Evolutionary conservation across 1,140 invertebrate species (phyloP).

Genomic region (Diplogasteroides magnus): DNA sequence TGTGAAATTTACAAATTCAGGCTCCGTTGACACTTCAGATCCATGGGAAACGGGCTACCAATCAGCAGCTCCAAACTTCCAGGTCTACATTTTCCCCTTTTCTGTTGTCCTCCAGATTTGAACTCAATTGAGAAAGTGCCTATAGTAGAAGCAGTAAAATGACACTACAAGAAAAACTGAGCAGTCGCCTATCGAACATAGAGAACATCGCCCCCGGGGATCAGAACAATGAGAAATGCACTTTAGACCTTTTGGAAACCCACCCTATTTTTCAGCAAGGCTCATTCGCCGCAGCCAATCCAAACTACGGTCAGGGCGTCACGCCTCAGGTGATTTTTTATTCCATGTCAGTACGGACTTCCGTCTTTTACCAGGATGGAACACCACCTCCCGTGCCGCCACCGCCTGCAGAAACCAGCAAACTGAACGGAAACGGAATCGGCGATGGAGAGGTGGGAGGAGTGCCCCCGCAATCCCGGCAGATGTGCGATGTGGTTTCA

Average conservation of each 20-base stretch:
- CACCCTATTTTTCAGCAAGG: no score
- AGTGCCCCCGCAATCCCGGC: not conserved
- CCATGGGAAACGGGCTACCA: not conserved
- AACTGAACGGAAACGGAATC: conserved; percentile 9
- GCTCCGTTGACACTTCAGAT: not conserved
- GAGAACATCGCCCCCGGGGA: no score
- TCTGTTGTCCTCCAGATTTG: not conserved
- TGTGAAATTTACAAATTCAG: no score
- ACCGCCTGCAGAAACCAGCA: conserved; percentile 24
- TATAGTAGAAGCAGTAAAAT: no score
- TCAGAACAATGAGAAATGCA: no score
- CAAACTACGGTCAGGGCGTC: not conserved
- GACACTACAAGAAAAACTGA: no score
- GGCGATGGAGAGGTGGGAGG: conserved; percentile 14
- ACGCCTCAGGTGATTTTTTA: no score
- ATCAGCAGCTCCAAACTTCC: not conserved
- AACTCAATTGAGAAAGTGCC: no score
- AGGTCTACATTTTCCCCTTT: not conserved
- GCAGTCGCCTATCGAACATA: no score
- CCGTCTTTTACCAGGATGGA: no score
- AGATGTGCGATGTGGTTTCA: conserved; percentile 21
- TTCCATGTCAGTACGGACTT: no score
- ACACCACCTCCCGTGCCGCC: conserved; percentile 15
- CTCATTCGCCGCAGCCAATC: not conserved
- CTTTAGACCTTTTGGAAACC: no score